Evolutionary conservation across 2,113 vertebrate species (phyloP).

Genomic region (Spilogale gracilis): DNA sequence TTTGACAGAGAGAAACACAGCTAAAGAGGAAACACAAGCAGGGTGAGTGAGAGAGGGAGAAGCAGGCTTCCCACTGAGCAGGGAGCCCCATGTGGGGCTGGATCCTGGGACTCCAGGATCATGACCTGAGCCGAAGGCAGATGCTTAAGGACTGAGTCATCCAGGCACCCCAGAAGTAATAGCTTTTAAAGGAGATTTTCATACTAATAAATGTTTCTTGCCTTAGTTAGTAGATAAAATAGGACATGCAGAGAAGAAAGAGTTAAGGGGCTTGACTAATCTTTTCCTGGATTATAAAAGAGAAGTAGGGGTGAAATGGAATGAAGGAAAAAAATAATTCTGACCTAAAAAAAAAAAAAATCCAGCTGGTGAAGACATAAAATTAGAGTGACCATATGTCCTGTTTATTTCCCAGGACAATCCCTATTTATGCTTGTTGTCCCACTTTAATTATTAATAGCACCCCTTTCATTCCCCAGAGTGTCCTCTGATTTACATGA

Average conservation of each 20-base stretch:
- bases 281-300: constrained; percentile 22
- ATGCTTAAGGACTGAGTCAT: too few species aligned
- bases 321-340: neutral
- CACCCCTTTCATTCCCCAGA: neutral
- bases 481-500: neutral
- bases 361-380: neutral
- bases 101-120: too few species aligned
- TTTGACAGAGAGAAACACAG: too few species aligned
- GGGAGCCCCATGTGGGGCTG: too few species aligned
- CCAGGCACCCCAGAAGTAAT: neutral
- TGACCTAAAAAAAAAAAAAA: neutral
- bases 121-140: too few species aligned
- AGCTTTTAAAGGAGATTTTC: constrained; percentile 57
- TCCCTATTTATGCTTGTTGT: neutral
- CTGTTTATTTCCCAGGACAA: neutral
- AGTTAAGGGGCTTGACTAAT: neutral
- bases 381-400: neutral
- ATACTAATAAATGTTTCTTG: constrained; percentile 31
- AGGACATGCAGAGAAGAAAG: neutral
- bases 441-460: neutral
- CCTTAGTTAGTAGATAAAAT: constrained; percentile 8
- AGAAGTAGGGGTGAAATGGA: neutral
- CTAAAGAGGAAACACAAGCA: too few species aligned
- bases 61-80: too few species aligned
- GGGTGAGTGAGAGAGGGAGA: too few species aligned